Percentiles rank a stretch among this genome's conserved stretches.
Evolutionary conservation across 2,797 vertebrate species (phyloP).

Genomic region (Oryzias sinensis): DNA sequence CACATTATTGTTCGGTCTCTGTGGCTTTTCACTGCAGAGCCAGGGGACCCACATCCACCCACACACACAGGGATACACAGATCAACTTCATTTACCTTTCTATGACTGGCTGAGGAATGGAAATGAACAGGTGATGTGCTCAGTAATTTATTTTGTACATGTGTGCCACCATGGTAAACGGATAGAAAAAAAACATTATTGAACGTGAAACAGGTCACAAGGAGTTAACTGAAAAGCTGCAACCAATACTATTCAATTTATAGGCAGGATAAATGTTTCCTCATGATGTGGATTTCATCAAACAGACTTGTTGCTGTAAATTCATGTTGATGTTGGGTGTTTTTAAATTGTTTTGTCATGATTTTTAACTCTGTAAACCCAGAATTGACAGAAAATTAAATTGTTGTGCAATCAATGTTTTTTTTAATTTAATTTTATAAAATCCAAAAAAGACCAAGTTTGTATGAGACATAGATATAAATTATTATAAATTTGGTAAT

Average conservation of each 20-base stretch:
- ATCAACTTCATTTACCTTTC: conserved; percentile 27
- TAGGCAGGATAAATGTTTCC: too few species aligned
- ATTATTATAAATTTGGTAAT: too few species aligned
- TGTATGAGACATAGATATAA: too few species aligned
- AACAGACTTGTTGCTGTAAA: too few species aligned
- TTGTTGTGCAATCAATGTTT: too few species aligned
- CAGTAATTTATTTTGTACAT: conserved; percentile 41
- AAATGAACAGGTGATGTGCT: conserved; percentile 54
- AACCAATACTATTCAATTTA: neutral
- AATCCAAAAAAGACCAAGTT: too few species aligned
- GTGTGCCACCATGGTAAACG: conserved; percentile 7
- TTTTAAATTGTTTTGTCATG: neutral
- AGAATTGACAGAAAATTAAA: too few species aligned
- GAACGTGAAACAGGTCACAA: conserved; percentile 15
- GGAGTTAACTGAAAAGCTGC: conserved; percentile 19
- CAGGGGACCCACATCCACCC: conserved; percentile 31
- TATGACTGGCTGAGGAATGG: conserved; percentile 49
- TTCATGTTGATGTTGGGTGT: neutral
- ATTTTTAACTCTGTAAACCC: too few species aligned
- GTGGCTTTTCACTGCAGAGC: conserved; percentile 58
- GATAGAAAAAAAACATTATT: conserved; percentile 15
- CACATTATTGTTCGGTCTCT: conserved; percentile 75
- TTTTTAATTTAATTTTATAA: too few species aligned
- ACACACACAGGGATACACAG: conserved; percentile 29
- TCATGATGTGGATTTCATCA: too few species aligned